A percentile compares a stretch with the other conserved stretches of the same genome.
Conservation (phyloP, 2,113 vertebrate genomes). For the Myotis davidii region DNA sequence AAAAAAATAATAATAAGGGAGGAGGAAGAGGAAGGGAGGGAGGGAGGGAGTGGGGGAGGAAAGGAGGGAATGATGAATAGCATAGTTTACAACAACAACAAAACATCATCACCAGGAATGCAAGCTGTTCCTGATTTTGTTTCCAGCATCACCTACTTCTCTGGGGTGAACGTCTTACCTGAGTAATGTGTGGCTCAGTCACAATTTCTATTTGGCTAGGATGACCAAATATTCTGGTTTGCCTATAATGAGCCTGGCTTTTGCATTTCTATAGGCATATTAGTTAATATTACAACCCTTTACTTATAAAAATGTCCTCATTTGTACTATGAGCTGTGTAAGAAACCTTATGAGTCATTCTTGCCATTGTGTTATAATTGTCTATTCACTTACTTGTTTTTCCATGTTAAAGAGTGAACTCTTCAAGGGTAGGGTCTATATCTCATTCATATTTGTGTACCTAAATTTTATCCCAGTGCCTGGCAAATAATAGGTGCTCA, state of each 20-base stretch:
- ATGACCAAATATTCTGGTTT: neutral
- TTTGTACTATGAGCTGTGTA: neutral
- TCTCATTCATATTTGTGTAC: neutral
- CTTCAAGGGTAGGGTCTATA: neutral
- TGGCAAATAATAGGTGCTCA: neutral
- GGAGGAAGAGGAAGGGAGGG: neutral
- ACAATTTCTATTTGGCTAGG: neutral
- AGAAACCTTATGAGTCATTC: neutral
- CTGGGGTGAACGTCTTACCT: neutral
- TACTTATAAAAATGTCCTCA: neutral
- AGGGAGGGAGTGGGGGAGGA: neutral
- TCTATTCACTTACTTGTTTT: neutral
- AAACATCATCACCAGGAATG: neutral
- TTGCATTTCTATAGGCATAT: neutral
- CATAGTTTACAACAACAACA: neutral
- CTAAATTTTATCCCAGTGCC: neutral
- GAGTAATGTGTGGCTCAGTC: neutral
- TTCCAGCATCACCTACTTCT: neutral
- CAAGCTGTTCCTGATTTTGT: neutral
- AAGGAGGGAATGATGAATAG: neutral
- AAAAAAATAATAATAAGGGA: neutral
- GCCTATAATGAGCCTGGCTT: neutral
- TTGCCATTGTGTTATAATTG: neutral
- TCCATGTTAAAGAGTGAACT: neutral
- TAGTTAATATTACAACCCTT: neutral